These are phyloP conservation scores for Neoscelio sp. DNA, from an alignment of 2,888 invertebrate species.

Conservation along the genomic window DNA sequence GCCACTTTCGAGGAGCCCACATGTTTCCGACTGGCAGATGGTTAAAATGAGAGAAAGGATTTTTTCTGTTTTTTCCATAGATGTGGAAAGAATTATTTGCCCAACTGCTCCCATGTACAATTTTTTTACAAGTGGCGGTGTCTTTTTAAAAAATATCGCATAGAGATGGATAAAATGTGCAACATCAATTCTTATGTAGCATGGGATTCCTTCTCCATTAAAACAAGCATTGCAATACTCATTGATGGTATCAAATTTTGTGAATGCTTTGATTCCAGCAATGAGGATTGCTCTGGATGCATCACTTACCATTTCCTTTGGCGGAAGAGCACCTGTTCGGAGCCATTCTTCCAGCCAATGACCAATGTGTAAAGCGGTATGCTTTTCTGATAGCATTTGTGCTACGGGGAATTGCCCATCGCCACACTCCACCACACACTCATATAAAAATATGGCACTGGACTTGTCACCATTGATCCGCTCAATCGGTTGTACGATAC, in stretches of 20 bases:
- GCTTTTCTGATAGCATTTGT: slow-evolving; percentile 22
- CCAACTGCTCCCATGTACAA: slow-evolving; percentile 34
- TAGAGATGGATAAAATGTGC: slow-evolving; percentile 28
- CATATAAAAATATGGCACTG: slow-evolving; percentile 15
- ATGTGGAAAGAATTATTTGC: background rate
- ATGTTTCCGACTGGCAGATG: background rate
- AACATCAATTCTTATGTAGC: slow-evolving; percentile 29
- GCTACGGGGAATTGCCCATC: slow-evolving; percentile 11
- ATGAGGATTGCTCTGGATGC: slow-evolving; percentile 20
- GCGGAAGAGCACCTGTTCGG: slow-evolving; percentile 6
- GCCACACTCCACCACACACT: slow-evolving; percentile 6
- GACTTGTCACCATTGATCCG: background rate
- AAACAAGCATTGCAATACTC: slow-evolving; percentile 29
- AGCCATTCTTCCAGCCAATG: slow-evolving; percentile 20
- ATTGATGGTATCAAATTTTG: slow-evolving; percentile 1
- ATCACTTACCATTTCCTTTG: slow-evolving; percentile 29
- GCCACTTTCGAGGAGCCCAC: background rate
- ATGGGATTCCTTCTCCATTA: background rate
- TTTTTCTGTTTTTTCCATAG: background rate
- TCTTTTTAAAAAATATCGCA: slow-evolving; percentile 6
- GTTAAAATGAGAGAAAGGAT: background rate
- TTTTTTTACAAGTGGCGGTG: background rate
- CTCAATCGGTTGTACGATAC: background rate
- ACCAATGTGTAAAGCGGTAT: slow-evolving; percentile 3
- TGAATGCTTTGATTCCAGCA: slow-evolving; percentile 24